Base-by-base conservation (phyloP, 1,140 invertebrate species). In the Solenopsis invicta region DNA sequence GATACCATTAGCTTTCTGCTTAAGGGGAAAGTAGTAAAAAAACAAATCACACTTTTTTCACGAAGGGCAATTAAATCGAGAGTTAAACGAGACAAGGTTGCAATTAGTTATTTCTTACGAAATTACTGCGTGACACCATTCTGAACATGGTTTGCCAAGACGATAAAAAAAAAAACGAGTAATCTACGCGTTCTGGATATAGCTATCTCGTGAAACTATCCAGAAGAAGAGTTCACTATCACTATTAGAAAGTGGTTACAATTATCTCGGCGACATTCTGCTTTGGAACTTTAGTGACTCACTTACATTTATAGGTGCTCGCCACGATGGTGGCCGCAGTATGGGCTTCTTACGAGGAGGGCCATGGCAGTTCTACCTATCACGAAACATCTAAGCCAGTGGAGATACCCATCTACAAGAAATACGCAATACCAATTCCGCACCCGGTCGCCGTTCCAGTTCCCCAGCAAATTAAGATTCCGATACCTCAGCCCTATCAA, bases 401-500 rank as follows among this genome's bases (percentile, higher is more conserved):
- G 77, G 97, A 97, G 24, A 96, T 97, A 56, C 97, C 97, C 13
- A 97, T 97, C 88, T 96, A 97, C 84, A 97, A 97, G 93, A 97
- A 97, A 94, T 96, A 97, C 71, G 97, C 97, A 1, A 96, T 97
- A 54, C 97, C 97, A 12, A 96, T 97, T 75, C 97, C 97, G 0
- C 97, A 98, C 92, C 97, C 97, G 2, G 96, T 98, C 13, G 97
- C 97, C 0, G 96, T 97, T 0, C 96, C 97, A 4, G 97, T 97
- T 13, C 97, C 97, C 10, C 97, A 98, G 91, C 96, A 97, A 72
- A 97, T 98, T 37, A 97, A 96, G 87, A 96, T 98, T 34, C 97
- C 97, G 34, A 97, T 98, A 41, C 97, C 97, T 0, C 97, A 98
- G 77, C 97, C 97, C 9, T 97, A 97, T 92, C 96, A 97, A 16